Base-by-base conservation (phyloP, 2,888 invertebrate species). In the Glyphotaelius pellucidus region DNA sequence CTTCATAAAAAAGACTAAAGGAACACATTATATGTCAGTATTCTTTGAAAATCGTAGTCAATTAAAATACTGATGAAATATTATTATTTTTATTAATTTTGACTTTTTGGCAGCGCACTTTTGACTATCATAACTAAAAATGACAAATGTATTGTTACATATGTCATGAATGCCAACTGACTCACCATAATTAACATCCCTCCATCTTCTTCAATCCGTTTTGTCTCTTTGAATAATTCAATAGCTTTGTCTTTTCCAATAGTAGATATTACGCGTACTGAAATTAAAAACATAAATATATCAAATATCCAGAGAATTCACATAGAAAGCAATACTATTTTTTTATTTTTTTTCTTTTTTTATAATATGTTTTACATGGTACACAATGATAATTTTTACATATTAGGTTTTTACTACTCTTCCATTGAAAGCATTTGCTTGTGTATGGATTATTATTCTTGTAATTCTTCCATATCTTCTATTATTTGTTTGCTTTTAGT, bases 161-260 rank as follows among this genome's bases (percentile, higher is more conserved):
- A 47, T 15, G 3, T 47, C 47, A 52, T 3, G 52, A 4, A 19
- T n/a, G 67, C 9, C 5, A 67, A 67, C 2, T 84, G 25, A 35
- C 32, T 95, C 95, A 98, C 98, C 97, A 98, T 97, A 89, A 98
- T 97, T 94, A 98, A 95, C 97, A 98, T 97, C n/a, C 99, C 99
- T 35, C 98, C 98, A 94, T 97, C 97, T 93, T 97, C 97, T 95
- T 99, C 98, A 91, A 98, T 97, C 94, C 97, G 96, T 94, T 98
- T 97, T n/a, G 98, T 98, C 95, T 98, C 97, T 94, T 97, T 97
- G 94, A 97, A 98, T 90, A 98, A 95, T 94, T 97, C 96, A 93
- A 98, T 96, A 11, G 98, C 97, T 94, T 97, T 97, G 93, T 97
- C 96, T 93, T 97, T 97, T 67, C 98, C 98, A 93, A 98, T 95